Evolutionary conservation across 2,888 invertebrate species (phyloP).

Genomic region (Stenurella melanura): DNA sequence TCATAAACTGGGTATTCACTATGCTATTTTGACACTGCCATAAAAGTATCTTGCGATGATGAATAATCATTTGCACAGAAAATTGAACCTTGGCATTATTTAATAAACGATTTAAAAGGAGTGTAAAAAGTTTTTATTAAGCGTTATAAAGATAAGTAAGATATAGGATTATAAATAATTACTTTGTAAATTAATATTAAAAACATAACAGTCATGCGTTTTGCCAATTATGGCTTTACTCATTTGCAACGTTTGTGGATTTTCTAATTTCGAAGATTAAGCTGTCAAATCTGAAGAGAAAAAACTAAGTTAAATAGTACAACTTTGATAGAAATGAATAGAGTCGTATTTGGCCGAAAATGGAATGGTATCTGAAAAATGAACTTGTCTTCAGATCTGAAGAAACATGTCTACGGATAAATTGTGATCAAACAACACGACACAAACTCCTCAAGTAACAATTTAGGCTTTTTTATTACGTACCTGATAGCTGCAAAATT

Average conservation of each 20-base stretch:
- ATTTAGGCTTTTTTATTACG: too few species aligned
- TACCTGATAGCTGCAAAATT: too few species aligned
- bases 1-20: not conserved
- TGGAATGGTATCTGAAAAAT: too few species aligned
- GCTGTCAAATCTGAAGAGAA: too few species aligned
- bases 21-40: constrained; percentile 25
- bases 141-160: constrained; percentile 14
- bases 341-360: too few species aligned
- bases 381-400: too few species aligned
- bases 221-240: not conserved
- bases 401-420: too few species aligned
- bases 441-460: too few species aligned
- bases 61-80: constrained; percentile 31
- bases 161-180: constrained; percentile 15
- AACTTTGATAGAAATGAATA: too few species aligned
- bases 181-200: not conserved
- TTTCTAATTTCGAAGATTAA: too few species aligned
- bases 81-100: constrained; percentile 36
- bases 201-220: constrained; percentile 10
- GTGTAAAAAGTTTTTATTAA: constrained; percentile 24
- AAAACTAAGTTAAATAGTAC: too few species aligned
- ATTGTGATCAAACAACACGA: too few species aligned
- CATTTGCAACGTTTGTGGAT: not conserved
- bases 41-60: constrained; percentile 25
- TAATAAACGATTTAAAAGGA: constrained; percentile 32